Percentiles rank a stretch among this genome's conserved stretches.
These are phyloP conservation scores for Cyprinella venusta DNA, from an alignment of 2,797 vertebrate species.

Conservation along the genomic window DNA sequence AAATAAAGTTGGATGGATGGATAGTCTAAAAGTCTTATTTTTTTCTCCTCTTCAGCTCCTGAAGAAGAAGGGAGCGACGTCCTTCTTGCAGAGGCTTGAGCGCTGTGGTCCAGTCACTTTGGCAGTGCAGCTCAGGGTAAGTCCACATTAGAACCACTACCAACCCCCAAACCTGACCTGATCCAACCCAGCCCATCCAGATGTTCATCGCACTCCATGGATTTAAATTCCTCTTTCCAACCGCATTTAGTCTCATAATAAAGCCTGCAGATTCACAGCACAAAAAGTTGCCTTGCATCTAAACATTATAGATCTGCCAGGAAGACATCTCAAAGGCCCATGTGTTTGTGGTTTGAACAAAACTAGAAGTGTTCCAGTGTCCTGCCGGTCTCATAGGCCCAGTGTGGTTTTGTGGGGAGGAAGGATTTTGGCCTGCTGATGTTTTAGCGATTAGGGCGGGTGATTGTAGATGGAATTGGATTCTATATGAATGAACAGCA, in stretches of 20 bases:
- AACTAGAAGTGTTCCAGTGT: conserved; percentile 21
- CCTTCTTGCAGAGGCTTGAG: conserved; percentile 87
- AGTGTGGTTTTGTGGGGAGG: conserved; percentile 53
- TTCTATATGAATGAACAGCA: conserved; percentile 79
- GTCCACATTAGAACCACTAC: conserved; percentile 52
- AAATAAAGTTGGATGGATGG: not conserved
- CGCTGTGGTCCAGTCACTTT: conserved; percentile 84
- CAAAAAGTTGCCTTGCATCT: not conserved
- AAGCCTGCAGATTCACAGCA: not conserved
- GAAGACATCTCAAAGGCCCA: not conserved
- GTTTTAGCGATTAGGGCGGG: conserved; percentile 41
- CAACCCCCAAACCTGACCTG: not conserved
- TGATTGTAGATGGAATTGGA: conserved; percentile 39
- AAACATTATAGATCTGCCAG: not conserved
- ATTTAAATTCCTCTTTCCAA: not conserved
- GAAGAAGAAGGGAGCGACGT: conserved; percentile 89
- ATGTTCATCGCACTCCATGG: not conserved
- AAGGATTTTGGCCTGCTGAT: conserved; percentile 38
- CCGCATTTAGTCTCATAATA: not conserved
- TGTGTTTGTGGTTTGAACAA: not conserved
- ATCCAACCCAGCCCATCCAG: not conserved
- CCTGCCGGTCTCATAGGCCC: conserved; percentile 6
- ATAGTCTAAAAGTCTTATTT: not conserved
- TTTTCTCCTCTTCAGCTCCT: conserved; percentile 76
- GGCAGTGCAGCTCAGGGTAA: conserved; percentile 88